Evolutionary conservation across 2,888 invertebrate species (phyloP).

Genomic region (Cantharis rustica): DNA sequence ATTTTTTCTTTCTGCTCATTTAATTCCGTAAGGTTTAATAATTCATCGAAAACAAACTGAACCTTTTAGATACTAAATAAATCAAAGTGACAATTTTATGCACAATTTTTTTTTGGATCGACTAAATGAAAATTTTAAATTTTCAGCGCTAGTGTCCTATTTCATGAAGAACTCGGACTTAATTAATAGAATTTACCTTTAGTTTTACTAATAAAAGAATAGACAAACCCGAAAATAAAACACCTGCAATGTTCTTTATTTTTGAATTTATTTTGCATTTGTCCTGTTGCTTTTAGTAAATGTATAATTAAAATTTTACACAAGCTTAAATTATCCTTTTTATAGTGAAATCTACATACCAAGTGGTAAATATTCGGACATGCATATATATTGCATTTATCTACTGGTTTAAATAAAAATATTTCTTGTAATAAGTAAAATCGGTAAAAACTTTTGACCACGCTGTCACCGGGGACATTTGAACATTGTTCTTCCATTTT

Average conservation of each 20-base stretch:
- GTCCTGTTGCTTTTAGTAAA: neutral
- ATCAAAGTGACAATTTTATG: neutral
- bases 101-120: neutral
- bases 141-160: neutral
- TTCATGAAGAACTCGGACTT: neutral
- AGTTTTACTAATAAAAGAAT: neutral
- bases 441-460: conserved; percentile 39
- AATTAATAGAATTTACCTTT: neutral
- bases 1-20: neutral
- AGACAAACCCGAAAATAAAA: neutral
- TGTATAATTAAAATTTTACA: neutral
- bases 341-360: neutral
- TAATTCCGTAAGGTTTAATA: neutral
- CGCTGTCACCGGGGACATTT: conserved; percentile 45
- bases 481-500: conserved; percentile 52
- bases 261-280: neutral
- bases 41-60: neutral
- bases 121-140: neutral
- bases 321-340: neutral
- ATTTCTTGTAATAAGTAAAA: conserved; percentile 22
- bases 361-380: neutral
- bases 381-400: neutral
- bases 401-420: conserved; percentile 2
- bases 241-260: neutral
- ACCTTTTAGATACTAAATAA: neutral